Evolutionary conservation across 1,140 invertebrate genomes (phyloP).

Genomic region (Ladona fulva): DNA sequence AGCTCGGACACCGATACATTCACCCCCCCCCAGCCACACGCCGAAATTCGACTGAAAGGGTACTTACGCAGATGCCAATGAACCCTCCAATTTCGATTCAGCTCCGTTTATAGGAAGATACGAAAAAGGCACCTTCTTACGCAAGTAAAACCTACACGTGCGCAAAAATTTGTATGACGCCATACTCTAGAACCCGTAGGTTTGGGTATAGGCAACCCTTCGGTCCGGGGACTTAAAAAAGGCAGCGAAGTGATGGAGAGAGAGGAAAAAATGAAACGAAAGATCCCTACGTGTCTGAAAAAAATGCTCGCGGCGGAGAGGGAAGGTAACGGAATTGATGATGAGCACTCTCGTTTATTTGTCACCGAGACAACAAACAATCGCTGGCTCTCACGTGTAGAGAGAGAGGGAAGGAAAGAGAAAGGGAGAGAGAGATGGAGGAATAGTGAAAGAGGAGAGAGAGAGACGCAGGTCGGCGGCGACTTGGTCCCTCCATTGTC

Average conservation of each 20-base stretch:
- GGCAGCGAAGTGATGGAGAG: background rate
- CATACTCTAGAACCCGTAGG: too few species aligned
- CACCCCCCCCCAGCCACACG: too few species aligned
- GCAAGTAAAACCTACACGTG: too few species aligned
- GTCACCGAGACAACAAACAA: background rate
- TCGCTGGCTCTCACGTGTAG: background rate
- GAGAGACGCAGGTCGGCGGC: background rate
- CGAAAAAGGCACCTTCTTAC: too few species aligned
- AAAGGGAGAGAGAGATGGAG: background rate
- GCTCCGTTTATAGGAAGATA: too few species aligned
- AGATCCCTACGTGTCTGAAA: background rate
- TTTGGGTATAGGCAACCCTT: too few species aligned
- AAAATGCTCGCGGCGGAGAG: background rate
- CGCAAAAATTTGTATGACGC: too few species aligned
- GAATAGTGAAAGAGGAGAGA: background rate
- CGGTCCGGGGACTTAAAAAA: background rate
- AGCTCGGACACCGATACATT: too few species aligned
- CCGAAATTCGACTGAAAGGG: too few species aligned
- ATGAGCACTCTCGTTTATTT: slow-evolving; percentile 3
- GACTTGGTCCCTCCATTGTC: background rate
- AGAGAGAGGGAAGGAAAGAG: background rate
- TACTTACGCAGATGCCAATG: too few species aligned
- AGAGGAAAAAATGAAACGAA: background rate
- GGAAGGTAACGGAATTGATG: background rate
- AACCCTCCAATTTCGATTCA: too few species aligned